Conservation (phyloP, 2,888 invertebrate species). For the Archaeoteleia sp. region DNA sequence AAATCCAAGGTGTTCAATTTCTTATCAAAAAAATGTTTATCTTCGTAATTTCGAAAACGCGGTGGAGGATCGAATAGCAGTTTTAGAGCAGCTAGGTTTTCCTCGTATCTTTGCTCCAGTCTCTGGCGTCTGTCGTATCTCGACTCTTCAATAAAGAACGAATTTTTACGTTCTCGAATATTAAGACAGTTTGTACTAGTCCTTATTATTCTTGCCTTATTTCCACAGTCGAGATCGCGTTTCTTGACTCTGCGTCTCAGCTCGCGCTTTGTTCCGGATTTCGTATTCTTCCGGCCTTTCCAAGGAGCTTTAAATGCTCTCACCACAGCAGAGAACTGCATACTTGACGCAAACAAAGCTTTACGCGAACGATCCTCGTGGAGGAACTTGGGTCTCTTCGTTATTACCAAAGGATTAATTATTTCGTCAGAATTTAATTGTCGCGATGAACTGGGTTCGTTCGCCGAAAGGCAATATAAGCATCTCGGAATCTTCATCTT, state of each 20-base stretch:
- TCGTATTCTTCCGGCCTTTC: constrained; percentile 47
- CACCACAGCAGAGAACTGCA: constrained; percentile 56
- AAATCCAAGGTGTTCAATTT: constrained; percentile 68
- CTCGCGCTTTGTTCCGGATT: constrained; percentile 48
- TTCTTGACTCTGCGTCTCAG: constrained; percentile 53
- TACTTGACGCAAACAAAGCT: constrained; percentile 23
- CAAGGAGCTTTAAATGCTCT: constrained; percentile 56
- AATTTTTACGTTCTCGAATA: background rate
- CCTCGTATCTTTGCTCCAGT: constrained; percentile 56
- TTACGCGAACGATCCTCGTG: constrained; percentile 32
- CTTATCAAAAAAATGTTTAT: constrained; percentile 58
- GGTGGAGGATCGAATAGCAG: constrained; percentile 65
- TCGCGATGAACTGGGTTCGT: constrained; percentile 40
- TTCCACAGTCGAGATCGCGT: constrained; percentile 47
- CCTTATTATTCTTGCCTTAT: constrained; percentile 3
- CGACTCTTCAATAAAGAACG: constrained; percentile 5
- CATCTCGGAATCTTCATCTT: constrained; percentile 66
- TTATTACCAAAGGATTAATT: constrained; percentile 65
- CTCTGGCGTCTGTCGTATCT: background rate
- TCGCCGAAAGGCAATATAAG: constrained; percentile 60
- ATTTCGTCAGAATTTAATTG: constrained; percentile 50
- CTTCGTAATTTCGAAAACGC: constrained; percentile 60
- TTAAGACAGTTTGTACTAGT: background rate
- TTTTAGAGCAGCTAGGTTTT: constrained; percentile 64
- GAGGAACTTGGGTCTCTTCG: constrained; percentile 59